phyloP scores from a whole-genome alignment of 2,888 invertebrate species.

The Agrotis segetum region DNA sequence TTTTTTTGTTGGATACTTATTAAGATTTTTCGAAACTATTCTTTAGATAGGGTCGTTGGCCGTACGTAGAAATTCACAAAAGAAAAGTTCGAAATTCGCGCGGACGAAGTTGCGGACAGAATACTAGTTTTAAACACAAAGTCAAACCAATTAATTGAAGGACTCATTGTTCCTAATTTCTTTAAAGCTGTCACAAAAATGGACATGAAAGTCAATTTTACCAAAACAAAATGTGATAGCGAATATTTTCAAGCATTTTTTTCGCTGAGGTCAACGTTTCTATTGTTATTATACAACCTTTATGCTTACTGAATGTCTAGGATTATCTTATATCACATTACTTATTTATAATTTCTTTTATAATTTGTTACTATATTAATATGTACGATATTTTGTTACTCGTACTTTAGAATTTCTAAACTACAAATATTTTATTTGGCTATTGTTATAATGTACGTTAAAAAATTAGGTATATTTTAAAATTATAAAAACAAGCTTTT shows the following conservation, averaged over 20 bases:
- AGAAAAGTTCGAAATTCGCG: too few relatives aligned
- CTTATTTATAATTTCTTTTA: background rate
- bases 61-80: too few relatives aligned
- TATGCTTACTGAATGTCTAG: constrained; percentile 7
- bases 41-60: too few relatives aligned
- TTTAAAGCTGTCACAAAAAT: constrained; percentile 24
- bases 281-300: background rate
- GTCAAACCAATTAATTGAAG: constrained; percentile 27
- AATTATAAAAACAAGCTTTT: background rate
- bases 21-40: too few relatives aligned
- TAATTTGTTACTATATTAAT: constrained; percentile 2
- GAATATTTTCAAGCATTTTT: constrained; percentile 13
- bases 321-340: constrained; percentile 7
- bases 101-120: too few relatives aligned
- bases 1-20: too few relatives aligned
- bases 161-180: background rate
- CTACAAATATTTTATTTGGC: background rate
- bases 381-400: background rate
- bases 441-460: background rate
- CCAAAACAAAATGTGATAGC: constrained; percentile 10
- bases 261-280: constrained; percentile 7
- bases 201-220: constrained; percentile 21
- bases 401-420: background rate
- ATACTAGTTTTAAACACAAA: constrained; percentile 4
- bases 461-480: background rate